A percentile compares a stretch with the other conserved stretches of the same genome.
These are phyloP conservation scores for Apodemia duryi DNA, from an alignment of 2,888 invertebrate genomes.

Conservation along the genomic window DNA sequence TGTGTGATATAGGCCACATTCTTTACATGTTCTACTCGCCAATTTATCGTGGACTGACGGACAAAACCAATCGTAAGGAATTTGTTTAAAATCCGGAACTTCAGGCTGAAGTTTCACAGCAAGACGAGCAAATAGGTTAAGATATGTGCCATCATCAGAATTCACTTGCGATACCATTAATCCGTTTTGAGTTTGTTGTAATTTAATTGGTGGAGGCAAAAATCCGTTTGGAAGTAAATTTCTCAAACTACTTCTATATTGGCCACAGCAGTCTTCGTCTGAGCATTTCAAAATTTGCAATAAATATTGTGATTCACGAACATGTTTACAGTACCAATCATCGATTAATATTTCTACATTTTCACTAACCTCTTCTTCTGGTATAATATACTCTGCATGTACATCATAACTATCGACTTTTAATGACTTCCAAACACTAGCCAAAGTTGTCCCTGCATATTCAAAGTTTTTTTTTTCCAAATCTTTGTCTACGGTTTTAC, in stretches of 20 bases:
- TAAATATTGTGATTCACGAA: slow-evolving; percentile 20
- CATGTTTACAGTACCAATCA: slow-evolving; percentile 17
- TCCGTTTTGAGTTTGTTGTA: slow-evolving; percentile 2
- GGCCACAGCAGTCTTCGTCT: background rate
- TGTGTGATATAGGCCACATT: no score
- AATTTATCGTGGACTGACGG: no score
- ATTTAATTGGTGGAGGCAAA: slow-evolving; percentile 4
- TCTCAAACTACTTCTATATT: background rate
- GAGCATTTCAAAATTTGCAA: background rate
- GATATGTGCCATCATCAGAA: no score
- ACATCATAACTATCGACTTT: slow-evolving; percentile 14
- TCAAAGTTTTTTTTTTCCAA: slow-evolving; percentile 17
- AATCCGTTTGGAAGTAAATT: no score
- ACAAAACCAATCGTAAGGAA: background rate
- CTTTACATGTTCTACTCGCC: no score
- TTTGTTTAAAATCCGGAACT: slow-evolving; percentile 2
- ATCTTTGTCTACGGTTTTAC: slow-evolving; percentile 18
- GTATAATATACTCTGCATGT: slow-evolving; percentile 15
- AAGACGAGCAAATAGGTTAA: background rate
- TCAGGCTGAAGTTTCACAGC: slow-evolving; percentile 1
- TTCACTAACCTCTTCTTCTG: slow-evolving; percentile 11
- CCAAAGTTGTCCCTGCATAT: slow-evolving; percentile 17
- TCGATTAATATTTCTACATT: slow-evolving; percentile 8
- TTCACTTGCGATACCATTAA: background rate
- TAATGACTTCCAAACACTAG: slow-evolving; percentile 1